phyloP scores from a whole-genome alignment of 2,797 vertebrate species.

The Cossypha polioptera region DNA sequence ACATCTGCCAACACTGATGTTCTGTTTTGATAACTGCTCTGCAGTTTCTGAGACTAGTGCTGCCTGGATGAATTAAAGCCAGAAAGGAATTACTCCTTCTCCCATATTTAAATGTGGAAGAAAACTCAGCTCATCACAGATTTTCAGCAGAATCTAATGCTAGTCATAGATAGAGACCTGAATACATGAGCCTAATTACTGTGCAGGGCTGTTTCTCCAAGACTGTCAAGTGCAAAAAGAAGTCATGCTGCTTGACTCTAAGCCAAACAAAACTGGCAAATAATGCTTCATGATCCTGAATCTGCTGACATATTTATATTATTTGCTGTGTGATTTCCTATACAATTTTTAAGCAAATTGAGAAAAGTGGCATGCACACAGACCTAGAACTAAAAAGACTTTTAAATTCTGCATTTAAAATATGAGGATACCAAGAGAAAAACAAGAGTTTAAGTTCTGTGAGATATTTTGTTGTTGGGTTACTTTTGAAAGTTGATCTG shows the following conservation, averaged over 20 bases:
- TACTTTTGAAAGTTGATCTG: not conserved
- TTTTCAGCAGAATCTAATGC: not conserved
- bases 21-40: not conserved
- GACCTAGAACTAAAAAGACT: not conserved
- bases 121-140: not conserved
- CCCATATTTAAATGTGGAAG: not conserved
- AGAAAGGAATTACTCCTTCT: not conserved
- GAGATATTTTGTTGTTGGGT: not conserved
- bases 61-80: not conserved
- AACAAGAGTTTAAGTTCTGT: not conserved
- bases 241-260: not conserved
- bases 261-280: not conserved
- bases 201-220: not conserved
- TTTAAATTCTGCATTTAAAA: not conserved
- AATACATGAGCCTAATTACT: not conserved
- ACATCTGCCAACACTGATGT: not conserved
- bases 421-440: not conserved
- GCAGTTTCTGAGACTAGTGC: not conserved
- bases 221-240: not conserved
- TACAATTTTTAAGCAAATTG: not conserved
- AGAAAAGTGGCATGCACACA: not conserved
- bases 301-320: not conserved
- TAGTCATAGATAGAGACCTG: not conserved
- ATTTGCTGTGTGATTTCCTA: not conserved
- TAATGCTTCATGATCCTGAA: not conserved